phyloP scores from a whole-genome alignment of 2,113 vertebrate species.

The Dasyornis broadbenti region DNA sequence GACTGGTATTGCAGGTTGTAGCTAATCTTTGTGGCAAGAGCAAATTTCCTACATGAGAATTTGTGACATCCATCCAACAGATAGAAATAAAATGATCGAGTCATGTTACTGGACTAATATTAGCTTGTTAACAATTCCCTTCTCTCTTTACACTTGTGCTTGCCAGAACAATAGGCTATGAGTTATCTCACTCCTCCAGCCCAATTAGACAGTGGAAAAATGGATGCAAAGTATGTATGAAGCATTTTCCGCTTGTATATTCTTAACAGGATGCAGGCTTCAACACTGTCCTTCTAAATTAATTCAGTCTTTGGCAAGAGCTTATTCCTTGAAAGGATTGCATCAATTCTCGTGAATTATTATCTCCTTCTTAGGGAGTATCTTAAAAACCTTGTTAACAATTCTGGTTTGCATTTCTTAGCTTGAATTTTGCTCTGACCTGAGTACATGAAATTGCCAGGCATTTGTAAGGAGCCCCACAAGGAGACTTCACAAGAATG shows the following conservation, averaged over 20 bases:
- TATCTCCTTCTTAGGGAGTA: slow-evolving; percentile 41
- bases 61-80: slow-evolving; percentile 56
- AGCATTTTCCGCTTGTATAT: slow-evolving; percentile 21
- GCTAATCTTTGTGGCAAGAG: slow-evolving; percentile 70
- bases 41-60: slow-evolving; percentile 38
- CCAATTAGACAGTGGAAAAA: slow-evolving; percentile 66
- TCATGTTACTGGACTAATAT: slow-evolving; percentile 60
- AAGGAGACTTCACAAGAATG: neutral
- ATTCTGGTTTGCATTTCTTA: slow-evolving; percentile 52
- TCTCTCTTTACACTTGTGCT: slow-evolving; percentile 54
- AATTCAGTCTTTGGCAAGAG: slow-evolving; percentile 60
- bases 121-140: slow-evolving; percentile 62
- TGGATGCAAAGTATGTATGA: slow-evolving; percentile 47
- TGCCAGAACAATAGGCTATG: slow-evolving; percentile 45
- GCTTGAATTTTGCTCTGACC: slow-evolving; percentile 42
- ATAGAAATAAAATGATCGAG: slow-evolving; percentile 48
- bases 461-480: neutral
- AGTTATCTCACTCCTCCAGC: slow-evolving; percentile 60
- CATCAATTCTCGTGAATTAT: slow-evolving; percentile 56
- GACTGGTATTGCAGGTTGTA: slow-evolving; percentile 52
- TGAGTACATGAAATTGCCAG: neutral
- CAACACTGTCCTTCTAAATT: slow-evolving; percentile 16
- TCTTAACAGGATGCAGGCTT: slow-evolving; percentile 28
- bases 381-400: slow-evolving; percentile 52
- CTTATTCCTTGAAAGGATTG: slow-evolving; percentile 58